Evolutionary conservation across 2,797 vertebrate genomes (phyloP).

Genomic region (Pyrocephalus nanus): DNA sequence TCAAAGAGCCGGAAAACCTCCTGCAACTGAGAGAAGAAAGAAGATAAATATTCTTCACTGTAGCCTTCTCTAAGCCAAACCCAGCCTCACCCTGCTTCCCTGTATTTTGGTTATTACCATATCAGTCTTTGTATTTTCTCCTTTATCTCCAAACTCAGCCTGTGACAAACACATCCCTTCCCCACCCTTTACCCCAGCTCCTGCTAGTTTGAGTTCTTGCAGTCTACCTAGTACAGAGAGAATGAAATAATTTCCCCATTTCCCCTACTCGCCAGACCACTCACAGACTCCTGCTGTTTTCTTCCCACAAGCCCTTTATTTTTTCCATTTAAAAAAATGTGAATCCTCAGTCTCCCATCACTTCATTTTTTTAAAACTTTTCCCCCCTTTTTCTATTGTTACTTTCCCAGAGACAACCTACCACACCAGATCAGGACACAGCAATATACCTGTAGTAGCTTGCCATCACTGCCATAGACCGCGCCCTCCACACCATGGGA

Average conservation of each 20-base stretch:
- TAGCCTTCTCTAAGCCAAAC: background rate
- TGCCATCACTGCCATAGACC: constrained; percentile 90
- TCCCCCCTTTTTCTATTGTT: background rate
- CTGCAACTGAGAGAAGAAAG: constrained; percentile 83
- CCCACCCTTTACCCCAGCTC: background rate
- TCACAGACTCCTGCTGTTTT: background rate
- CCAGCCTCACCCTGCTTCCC: background rate
- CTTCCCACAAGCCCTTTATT: background rate
- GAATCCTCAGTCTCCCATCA: background rate
- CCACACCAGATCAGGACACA: background rate
- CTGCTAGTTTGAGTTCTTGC: background rate
- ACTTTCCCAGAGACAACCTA: background rate
- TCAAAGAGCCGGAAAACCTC: constrained; percentile 92
- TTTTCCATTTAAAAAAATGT: background rate
- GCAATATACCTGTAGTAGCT: constrained; percentile 85
- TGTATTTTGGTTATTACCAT: background rate
- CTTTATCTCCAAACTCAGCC: background rate
- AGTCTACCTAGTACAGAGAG: background rate
- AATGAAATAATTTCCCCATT: background rate
- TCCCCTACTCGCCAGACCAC: background rate
- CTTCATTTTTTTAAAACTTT: background rate
- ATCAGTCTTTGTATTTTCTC: background rate
- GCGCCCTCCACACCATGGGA: constrained; percentile 95
- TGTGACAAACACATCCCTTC: background rate
- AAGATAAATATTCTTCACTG: background rate